Evolutionary conservation across 2,888 invertebrate genomes (phyloP).

Genomic region (Pyrrhia umbra): DNA sequence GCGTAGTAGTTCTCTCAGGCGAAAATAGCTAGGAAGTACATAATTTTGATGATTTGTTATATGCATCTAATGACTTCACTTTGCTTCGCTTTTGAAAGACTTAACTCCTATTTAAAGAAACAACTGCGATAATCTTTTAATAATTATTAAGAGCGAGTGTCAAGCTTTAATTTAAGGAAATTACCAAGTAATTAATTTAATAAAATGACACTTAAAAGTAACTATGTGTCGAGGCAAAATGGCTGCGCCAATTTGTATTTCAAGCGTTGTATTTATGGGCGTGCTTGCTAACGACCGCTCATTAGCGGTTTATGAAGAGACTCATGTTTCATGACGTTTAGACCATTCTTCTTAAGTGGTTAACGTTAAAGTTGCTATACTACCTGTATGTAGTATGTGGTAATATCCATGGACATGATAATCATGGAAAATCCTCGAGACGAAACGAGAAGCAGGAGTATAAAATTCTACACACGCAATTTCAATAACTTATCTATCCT

Average conservation of each 20-base stretch:
- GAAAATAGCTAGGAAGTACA: no score
- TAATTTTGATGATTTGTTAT: conserved; percentile 17
- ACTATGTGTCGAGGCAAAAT: conserved; percentile 12
- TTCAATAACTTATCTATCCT: no score
- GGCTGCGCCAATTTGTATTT: conserved; percentile 11
- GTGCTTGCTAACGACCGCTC: conserved; percentile 4
- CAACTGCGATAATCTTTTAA: background rate
- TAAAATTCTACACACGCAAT: no score
- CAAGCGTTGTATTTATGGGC: conserved; percentile 5
- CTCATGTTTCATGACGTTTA: conserved; percentile 16
- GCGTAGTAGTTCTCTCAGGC: no score
- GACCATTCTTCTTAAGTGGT: conserved; percentile 15
- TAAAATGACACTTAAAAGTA: background rate
- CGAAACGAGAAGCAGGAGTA: background rate
- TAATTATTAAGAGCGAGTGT: background rate
- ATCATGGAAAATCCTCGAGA: background rate
- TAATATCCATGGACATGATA: background rate
- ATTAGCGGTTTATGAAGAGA: conserved; percentile 18
- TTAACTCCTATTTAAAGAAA: background rate
- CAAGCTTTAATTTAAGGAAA: background rate
- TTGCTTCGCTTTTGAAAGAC: background rate
- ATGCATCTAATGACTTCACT: conserved; percentile 25
- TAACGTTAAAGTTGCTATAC: background rate
- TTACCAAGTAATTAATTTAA: conserved; percentile 1
- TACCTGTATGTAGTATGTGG: background rate